Evolutionary conservation across 35 echinoderm and acorn worm species (phyloP).

Genomic region (Holothuria glaberrima): DNA sequence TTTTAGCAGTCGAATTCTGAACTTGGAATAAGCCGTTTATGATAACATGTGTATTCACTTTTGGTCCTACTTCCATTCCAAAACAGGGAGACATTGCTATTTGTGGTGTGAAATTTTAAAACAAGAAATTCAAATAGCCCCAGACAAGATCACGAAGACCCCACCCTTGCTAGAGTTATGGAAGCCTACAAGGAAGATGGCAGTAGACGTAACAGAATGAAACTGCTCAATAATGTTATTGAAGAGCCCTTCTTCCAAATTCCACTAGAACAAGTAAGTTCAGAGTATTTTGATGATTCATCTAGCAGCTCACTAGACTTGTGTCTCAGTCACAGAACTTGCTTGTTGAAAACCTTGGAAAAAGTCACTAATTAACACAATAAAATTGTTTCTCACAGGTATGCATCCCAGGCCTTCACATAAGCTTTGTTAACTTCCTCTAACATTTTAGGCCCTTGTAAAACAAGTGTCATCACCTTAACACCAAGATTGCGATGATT

Average conservation of each 20-base stretch:
- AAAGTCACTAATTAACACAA: too few species aligned
- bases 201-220: not conserved
- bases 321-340: not conserved
- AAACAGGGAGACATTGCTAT: conserved; percentile 7
- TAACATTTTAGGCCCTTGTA: not conserved
- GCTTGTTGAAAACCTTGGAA: not conserved
- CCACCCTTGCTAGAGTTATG: not conserved
- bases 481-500: conserved; percentile 1
- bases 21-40: not conserved
- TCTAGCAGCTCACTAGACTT: not conserved
- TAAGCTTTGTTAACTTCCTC: not conserved
- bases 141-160: not conserved
- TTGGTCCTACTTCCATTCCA: not conserved
- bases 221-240: conserved; percentile 15
- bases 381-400: conserved; percentile 25
- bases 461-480: not conserved
- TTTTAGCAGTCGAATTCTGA: not conserved
- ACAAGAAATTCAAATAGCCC: not conserved
- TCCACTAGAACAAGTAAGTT: conserved; percentile 10
- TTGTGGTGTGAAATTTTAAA: not conserved
- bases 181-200: conserved; percentile 11
- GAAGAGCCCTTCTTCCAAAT: conserved; percentile 12
- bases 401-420: conserved; percentile 32
- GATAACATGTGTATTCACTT: not conserved
- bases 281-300: too few species aligned